These are phyloP conservation scores for Magallana angulata DNA, from an alignment of 1,140 invertebrate species.

Conservation along the genomic window DNA sequence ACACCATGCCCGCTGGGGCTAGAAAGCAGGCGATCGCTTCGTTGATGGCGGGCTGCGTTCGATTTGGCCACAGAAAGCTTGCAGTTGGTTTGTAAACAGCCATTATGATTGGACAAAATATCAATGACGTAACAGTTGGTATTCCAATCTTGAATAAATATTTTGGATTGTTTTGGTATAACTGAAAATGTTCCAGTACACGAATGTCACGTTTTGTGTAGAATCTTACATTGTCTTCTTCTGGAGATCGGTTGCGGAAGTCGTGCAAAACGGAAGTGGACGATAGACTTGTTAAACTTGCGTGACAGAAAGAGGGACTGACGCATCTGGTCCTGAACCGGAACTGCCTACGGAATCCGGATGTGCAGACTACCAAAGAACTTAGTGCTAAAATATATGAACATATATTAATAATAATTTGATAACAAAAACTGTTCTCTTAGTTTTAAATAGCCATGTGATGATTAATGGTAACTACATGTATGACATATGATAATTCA, in stretches of 20 bases:
- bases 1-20: constrained; percentile 40
- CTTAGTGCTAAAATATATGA: background rate
- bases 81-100: background rate
- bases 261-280: background rate
- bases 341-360: background rate
- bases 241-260: background rate
- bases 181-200: background rate
- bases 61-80: constrained; percentile 26
- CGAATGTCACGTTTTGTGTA: background rate
- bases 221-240: background rate
- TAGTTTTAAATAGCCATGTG: background rate
- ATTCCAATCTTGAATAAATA: background rate
- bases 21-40: constrained; percentile 45
- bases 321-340: background rate
- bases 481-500: too few species aligned
- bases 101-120: constrained; percentile 44
- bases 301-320: background rate
- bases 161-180: background rate
- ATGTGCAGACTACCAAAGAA: background rate
- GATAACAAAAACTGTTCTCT: too few species aligned
- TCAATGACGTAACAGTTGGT: constrained; percentile 21
- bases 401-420: background rate
- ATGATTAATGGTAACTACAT: background rate
- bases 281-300: background rate
- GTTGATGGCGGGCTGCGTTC: constrained; percentile 30